These are phyloP conservation scores for Hylyphantes graminicola DNA, from an alignment of 1,140 invertebrate genomes.

Conservation along the genomic window DNA sequence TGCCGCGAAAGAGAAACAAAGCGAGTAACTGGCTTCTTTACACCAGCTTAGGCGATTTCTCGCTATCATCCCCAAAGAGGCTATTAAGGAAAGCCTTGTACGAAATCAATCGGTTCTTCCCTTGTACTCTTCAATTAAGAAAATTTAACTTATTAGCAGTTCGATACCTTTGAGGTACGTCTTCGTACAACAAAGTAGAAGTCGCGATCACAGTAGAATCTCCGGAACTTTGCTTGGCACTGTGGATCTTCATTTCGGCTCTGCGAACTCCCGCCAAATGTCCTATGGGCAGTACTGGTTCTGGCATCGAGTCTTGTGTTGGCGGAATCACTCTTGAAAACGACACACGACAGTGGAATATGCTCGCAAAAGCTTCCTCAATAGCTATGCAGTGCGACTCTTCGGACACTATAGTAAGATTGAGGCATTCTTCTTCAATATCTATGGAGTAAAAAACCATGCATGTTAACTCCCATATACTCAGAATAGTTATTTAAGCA, in stretches of 20 bases:
- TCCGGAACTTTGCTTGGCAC: not conserved
- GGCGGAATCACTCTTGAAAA: not conserved
- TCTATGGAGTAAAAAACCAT: no score
- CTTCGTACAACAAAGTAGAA: not conserved
- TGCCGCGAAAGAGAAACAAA: no score
- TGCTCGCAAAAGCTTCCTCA: not conserved
- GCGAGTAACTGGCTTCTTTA: no score
- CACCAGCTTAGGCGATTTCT: no score
- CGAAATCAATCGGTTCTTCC: no score
- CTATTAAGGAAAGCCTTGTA: no score
- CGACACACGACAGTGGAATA: not conserved
- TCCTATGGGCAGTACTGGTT: not conserved
- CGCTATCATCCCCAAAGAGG: no score
- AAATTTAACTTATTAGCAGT: not conserved
- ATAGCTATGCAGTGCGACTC: not conserved
- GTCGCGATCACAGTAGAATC: not conserved
- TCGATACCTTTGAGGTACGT: constrained; percentile 6
- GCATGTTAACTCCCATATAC: no score
- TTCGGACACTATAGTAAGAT: constrained; percentile 4
- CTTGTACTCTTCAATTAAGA: no score
- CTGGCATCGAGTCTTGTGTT: not conserved
- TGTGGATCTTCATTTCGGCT: constrained; percentile 2
- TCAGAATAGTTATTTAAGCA: no score
- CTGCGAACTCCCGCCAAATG: not conserved
- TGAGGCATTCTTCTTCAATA: not conserved